Base-by-base conservation (phyloP, 1,140 invertebrate species). In the Antheraea pernyi region DNA sequence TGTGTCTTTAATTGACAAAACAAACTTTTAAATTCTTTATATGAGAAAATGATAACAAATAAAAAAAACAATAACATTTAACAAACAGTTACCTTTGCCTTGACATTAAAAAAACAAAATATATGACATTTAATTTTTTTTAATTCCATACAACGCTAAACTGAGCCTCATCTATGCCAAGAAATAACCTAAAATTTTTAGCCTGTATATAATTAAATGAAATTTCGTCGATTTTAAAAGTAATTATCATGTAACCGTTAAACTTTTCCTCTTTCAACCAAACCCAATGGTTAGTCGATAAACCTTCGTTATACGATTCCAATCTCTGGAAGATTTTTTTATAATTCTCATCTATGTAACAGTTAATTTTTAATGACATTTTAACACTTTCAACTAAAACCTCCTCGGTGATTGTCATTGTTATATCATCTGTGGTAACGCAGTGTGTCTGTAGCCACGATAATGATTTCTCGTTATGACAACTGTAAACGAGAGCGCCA, bases 401-500 rank as follows among this genome's bases (percentile, higher is more conserved):
- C 4, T 59, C 58, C n/a, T 48, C 19, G 19, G 18, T 16, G 19
- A 61, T 18, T 6, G 48, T 42, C 16, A 70, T 19, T 60, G 67
- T 70, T 11, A 68, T n/a, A 39, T 61, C n/a, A 30, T 13, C 46
- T 11, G 48, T 59, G 30, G 42, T n/a, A n/a, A 19, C 19, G 19
- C 59, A 36, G 0, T 18, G 30, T 7, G 46, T 69, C 42, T 59
- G 39, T 1, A 80, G 19, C 65, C 70, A 80, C 0, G 58, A 19
- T 3, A 62, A 76, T 0, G 68, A 68, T 7, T 73, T 61, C 58
- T 78, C 71, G n/a, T 74, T 68, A 19, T 80, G 76, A 62, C 81
- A 86, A 69, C 69, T 73, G 19, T 84, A 84, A 0, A 81, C 19
- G 13, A 86, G 53, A 0, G 67, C 71, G 59, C 73, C 76, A 60